Conservation (phyloP, 2,888 invertebrate species). For the Pasiphila rectangulata region DNA sequence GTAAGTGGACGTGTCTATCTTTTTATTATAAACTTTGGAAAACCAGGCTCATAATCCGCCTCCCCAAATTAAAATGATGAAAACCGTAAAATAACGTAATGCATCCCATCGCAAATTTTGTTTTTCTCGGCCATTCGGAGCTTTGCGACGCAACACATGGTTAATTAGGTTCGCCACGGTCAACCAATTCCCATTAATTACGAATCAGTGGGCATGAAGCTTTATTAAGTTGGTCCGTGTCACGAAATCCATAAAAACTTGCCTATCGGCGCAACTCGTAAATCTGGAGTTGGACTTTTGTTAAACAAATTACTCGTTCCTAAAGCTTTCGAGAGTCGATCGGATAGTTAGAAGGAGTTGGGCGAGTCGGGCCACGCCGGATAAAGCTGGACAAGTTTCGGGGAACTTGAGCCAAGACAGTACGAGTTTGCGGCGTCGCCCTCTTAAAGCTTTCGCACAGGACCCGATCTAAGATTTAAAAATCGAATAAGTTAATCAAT, state of each 20-base stretch:
- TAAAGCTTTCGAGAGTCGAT: conserved; percentile 64
- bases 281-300: conserved; percentile 51
- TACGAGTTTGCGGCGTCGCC: conserved; percentile 48
- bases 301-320: conserved; percentile 66
- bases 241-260: conserved; percentile 15
- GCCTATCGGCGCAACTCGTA: conserved; percentile 36
- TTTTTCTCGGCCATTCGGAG: no score
- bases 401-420: conserved; percentile 24
- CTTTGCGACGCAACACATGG: neutral
- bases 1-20: no score
- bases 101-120: no score
- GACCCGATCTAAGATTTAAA: conserved; percentile 6
- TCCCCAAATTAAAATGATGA: no score
- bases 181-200: neutral
- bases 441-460: conserved; percentile 6
- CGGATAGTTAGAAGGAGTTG: conserved; percentile 49
- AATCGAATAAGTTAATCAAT: no score
- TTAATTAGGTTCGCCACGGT: neutral
- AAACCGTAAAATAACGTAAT: no score
- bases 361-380: conserved; percentile 38
- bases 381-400: conserved; percentile 58
- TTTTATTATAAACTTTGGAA: no score
- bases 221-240: conserved; percentile 3
- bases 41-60: no score
- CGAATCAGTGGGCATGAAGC: conserved; percentile 1